A percentile compares a stretch with the other conserved stretches of the same genome.
phyloP scores from a whole-genome alignment of 2,113 vertebrate species.

The Panthera uncia region DNA sequence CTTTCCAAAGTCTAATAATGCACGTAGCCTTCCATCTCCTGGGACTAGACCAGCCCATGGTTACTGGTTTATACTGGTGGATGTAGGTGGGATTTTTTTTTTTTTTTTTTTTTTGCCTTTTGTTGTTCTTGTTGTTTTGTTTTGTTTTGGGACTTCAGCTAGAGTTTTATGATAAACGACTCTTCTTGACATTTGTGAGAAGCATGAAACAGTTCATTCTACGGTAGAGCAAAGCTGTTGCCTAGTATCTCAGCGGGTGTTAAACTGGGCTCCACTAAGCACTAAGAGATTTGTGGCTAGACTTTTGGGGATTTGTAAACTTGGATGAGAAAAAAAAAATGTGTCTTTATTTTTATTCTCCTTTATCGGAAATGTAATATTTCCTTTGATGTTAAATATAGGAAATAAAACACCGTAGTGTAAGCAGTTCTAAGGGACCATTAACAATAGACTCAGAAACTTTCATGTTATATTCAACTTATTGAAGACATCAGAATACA shows the following conservation, averaged over 20 bases:
- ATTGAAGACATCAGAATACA: background rate
- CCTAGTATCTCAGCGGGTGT: background rate
- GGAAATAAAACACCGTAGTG: background rate
- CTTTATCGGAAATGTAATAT: background rate
- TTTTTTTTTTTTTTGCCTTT: background rate
- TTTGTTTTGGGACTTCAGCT: background rate
- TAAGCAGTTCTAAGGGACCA: background rate
- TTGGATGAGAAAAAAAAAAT: background rate
- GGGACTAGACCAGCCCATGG: background rate
- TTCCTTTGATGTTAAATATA: background rate
- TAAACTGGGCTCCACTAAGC: background rate
- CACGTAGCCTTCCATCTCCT: rapidly evolving
- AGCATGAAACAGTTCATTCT: background rate
- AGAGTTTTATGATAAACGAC: background rate
- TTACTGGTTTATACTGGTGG: background rate
- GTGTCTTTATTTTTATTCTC: background rate
- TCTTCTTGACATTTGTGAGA: background rate
- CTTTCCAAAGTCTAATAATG: background rate
- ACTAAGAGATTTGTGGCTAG: background rate
- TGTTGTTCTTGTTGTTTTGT: background rate
- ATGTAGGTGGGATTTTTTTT: background rate
- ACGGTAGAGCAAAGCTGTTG: background rate
- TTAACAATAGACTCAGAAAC: background rate
- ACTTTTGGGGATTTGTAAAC: background rate
- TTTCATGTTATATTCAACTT: background rate